Conservation (phyloP, 1,140 invertebrate genomes). For the Dermatophagoides farinae region DNA sequence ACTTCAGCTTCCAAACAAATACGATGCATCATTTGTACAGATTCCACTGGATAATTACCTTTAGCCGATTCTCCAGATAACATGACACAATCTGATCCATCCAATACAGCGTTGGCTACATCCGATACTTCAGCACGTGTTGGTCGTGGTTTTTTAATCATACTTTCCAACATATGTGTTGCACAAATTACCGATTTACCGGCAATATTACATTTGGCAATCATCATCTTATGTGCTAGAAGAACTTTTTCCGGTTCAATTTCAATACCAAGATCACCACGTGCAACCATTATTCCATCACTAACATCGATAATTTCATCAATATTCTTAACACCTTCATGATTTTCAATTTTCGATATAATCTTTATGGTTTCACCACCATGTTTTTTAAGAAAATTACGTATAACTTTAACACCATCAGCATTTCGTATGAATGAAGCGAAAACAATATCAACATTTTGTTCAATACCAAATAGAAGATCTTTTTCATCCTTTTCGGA, state of each 20-base stretch:
- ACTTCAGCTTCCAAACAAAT: constrained; percentile 94
- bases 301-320: constrained; percentile 79
- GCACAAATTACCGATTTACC: constrained; percentile 93
- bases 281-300: constrained; percentile 91
- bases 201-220: constrained; percentile 64
- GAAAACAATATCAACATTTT: constrained; percentile 90
- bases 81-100: constrained; percentile 95
- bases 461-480: constrained; percentile 78
- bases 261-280: constrained; percentile 90
- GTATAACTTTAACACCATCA: constrained; percentile 64
- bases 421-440: constrained; percentile 93
- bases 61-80: constrained; percentile 92
- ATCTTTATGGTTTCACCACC: constrained; percentile 91
- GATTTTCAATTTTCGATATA: constrained; percentile 94
- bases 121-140: constrained; percentile 87
- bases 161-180: constrained; percentile 93
- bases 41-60: constrained; percentile 37
- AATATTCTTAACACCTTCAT: constrained; percentile 74
- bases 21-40: constrained; percentile 46
- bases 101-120: constrained; percentile 86
- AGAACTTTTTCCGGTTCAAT: constrained; percentile 97
- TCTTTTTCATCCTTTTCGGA: constrained; percentile 94
- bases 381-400: constrained; percentile 61
- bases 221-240: constrained; percentile 89
- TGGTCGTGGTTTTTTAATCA: constrained; percentile 85